Evolutionary conservation across 2,888 invertebrate species (phyloP).

Genomic region (Drosophila cognata): DNA sequence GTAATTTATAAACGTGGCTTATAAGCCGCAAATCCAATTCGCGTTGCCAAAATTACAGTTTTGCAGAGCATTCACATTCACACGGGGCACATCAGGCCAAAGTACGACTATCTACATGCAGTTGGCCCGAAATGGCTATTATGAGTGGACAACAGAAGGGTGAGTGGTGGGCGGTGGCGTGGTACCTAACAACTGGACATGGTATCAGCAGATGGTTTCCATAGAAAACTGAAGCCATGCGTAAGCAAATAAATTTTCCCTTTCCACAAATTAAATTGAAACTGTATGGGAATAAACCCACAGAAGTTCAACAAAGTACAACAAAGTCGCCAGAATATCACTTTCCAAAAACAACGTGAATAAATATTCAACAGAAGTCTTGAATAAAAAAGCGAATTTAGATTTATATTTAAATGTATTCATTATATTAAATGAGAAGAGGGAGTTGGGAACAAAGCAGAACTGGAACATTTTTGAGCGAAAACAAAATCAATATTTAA

Average conservation of each 20-base stretch:
- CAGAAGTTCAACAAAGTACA: background rate
- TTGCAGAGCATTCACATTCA: slow-evolving; percentile 36
- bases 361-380: background rate
- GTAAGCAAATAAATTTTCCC: slow-evolving; percentile 53
- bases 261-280: slow-evolving; percentile 60
- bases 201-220: slow-evolving; percentile 9
- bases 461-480: background rate
- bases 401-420: background rate
- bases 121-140: slow-evolving; percentile 47
- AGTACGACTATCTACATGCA: slow-evolving; percentile 5
- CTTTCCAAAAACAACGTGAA: background rate
- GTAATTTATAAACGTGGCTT: slow-evolving; percentile 78
- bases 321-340: background rate
- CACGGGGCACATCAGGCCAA: slow-evolving; percentile 9
- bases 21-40: slow-evolving; percentile 78
- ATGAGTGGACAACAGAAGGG: slow-evolving; percentile 2
- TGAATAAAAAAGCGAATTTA: background rate
- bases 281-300: slow-evolving; percentile 58
- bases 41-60: slow-evolving; percentile 53
- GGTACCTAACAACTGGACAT: background rate
- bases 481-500: background rate
- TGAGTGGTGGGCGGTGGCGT: background rate
- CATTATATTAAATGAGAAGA: background rate
- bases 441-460: background rate
- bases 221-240: slow-evolving; percentile 48